Base-by-base conservation (phyloP, 2,888 invertebrate genomes). In the Dryadula phaetusa region DNA sequence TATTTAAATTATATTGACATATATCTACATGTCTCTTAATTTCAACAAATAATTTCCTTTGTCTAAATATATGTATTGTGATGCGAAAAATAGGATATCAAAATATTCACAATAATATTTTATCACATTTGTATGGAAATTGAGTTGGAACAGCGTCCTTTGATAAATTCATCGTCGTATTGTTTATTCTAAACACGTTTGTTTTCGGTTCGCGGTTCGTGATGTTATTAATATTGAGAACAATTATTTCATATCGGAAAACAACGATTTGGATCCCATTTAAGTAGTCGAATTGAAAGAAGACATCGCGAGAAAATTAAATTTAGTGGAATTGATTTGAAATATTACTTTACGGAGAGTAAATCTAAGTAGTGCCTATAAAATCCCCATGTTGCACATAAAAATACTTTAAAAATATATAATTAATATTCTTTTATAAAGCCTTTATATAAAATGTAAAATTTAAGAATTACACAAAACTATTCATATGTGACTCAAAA, bases 51-150 rank as follows among this genome's bases (percentile, higher is more conserved):
- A n/a, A n/a, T n/a, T n/a, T n/a, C n/a, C n/a, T n/a, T n/a, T n/a
- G n/a, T n/a, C n/a, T n/a, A n/a, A n/a, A n/a, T n/a, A n/a, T n/a
- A n/a, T n/a, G n/a, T n/a, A n/a, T n/a, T n/a, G n/a, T n/a, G n/a
- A n/a, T n/a, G n/a, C n/a, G n/a, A n/a, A n/a, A n/a, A n/a, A n/a
- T n/a, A n/a, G n/a, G 40, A 60, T 49, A 62, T 32, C 46, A 62
- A 47, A 62, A 62, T 62, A 70, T 67, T 67, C 53, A 62, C 37
- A 67, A 64, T 62, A 67, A 64, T 62, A 63, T 82, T 87, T 85
- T 85, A 88, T 87, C 85, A 84, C 78, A 84, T 85, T 79, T 83
- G 77, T 86, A 89, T 88, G 87, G 82, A 84, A 87, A 89, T 86
- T 71, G 74, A 76, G 75, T 74, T 71, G 76, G 78, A 76, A 82